phyloP scores from a whole-genome alignment of 2,888 invertebrate genomes.

The Rhyacophila evoluta region DNA sequence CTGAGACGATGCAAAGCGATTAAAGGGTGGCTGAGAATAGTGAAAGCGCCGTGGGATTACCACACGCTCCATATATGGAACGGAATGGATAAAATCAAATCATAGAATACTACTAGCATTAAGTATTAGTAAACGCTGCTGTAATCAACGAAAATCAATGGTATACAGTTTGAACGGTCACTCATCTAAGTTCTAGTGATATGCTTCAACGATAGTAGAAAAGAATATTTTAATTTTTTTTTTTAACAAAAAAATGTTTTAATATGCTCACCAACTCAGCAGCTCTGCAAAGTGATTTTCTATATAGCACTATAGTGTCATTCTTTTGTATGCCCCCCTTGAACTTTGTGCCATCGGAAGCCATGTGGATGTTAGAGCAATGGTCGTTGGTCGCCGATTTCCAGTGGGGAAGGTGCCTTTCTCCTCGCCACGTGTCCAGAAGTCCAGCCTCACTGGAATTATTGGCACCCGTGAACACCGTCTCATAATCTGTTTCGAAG shows the following conservation, averaged over 20 bases:
- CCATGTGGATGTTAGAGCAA: slow-evolving; percentile 80
- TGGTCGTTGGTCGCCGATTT: slow-evolving; percentile 62
- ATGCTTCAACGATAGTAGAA: too few relatives aligned
- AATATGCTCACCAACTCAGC: slow-evolving; percentile 75
- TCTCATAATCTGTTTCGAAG: slow-evolving; percentile 83
- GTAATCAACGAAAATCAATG: too few relatives aligned
- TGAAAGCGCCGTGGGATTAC: too few relatives aligned
- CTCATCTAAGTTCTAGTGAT: too few relatives aligned
- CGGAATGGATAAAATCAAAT: too few relatives aligned
- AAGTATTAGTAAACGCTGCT: too few relatives aligned
- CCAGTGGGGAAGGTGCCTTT: slow-evolving; percentile 83
- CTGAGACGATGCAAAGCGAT: too few relatives aligned
- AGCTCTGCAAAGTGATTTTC: slow-evolving; percentile 77
- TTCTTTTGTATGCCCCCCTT: slow-evolving; percentile 76
- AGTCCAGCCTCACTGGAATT: slow-evolving; percentile 76
- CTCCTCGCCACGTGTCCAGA: slow-evolving; percentile 82
- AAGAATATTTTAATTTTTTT: background rate
- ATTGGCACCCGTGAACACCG: slow-evolving; percentile 73
- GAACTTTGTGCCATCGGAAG: slow-evolving; percentile 91
- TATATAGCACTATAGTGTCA: slow-evolving; percentile 79
- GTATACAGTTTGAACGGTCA: too few relatives aligned
- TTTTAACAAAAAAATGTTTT: background rate
- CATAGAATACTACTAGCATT: too few relatives aligned
- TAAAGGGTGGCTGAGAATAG: too few relatives aligned
- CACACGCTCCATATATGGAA: too few relatives aligned